Conservation (phyloP, 2,113 vertebrate species). For the Bufo gargarizans region DNA sequence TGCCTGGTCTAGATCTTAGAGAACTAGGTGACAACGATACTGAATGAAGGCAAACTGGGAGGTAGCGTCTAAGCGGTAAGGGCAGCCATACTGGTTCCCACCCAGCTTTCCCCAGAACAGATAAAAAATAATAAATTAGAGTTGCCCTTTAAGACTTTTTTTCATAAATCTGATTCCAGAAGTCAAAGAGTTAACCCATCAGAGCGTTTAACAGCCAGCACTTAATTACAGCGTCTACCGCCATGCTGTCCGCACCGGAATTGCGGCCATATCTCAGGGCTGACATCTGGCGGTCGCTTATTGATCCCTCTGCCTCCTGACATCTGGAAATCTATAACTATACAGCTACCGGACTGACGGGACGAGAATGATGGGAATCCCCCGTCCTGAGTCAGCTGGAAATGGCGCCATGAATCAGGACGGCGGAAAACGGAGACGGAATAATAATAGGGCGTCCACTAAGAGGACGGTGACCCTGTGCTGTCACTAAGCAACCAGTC, state of each 20-base stretch:
- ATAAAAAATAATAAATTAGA: not conserved
- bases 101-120: not conserved
- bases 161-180: not conserved
- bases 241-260: not conserved
- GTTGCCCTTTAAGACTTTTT: not conserved
- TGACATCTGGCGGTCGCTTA: not conserved
- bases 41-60: no score
- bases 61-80: no score
- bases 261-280: not conserved
- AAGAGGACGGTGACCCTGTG: not conserved
- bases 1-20: not conserved
- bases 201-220: not conserved
- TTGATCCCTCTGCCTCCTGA: constrained; percentile 7
- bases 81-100: not conserved
- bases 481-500: not conserved
- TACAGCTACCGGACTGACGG: not conserved
- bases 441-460: not conserved
- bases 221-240: not conserved
- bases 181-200: not conserved
- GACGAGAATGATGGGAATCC: not conserved
- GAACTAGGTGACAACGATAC: not conserved
- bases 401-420: not conserved
- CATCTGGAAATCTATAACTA: constrained; percentile 5
- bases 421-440: not conserved
- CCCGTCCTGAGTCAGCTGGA: constrained; percentile 1